Percentiles rank a stretch among this genome's conserved stretches.
These are phyloP conservation scores for Melipona beecheii DNA, from an alignment of 2,888 invertebrate genomes.

Conservation along the genomic window DNA sequence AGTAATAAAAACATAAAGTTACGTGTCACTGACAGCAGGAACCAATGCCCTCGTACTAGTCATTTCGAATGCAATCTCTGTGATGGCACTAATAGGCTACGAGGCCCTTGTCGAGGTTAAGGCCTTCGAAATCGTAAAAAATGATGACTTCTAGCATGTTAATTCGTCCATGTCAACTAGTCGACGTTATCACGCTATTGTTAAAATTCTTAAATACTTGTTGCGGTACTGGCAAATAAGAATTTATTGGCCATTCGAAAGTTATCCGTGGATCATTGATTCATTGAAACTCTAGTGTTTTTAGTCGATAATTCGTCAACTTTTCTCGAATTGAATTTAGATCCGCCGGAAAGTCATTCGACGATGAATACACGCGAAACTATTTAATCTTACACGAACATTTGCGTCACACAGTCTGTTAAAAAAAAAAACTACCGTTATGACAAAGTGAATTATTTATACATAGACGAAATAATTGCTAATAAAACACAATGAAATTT, in stretches of 20 bases:
- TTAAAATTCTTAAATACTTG: neutral
- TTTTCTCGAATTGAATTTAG: neutral
- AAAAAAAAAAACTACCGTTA: neutral
- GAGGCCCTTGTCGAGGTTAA: constrained; percentile 71
- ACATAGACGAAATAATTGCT: neutral
- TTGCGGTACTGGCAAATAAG: neutral
- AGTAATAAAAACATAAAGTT: neutral
- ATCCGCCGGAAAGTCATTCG: neutral
- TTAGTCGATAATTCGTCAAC: neutral
- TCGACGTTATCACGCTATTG: constrained; percentile 31
- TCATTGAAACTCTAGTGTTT: constrained; percentile 22
- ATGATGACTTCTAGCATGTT: constrained; percentile 61
- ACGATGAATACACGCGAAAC: constrained; percentile 4
- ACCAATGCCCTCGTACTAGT: constrained; percentile 37
- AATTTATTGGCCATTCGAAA: constrained; percentile 13
- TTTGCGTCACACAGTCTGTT: neutral
- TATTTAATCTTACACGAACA: constrained; percentile 18
- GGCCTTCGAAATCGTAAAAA: constrained; percentile 66
- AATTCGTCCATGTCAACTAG: constrained; percentile 45
- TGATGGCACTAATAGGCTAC: constrained; percentile 51
- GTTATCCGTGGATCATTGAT: constrained; percentile 19
- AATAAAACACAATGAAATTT: neutral
- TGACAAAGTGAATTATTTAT: neutral
- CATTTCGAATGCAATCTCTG: constrained; percentile 65
- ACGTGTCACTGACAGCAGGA: constrained; percentile 11